Conservation (phyloP, 2,113 vertebrate genomes). For the Paramisgurnus dabryanus region DNA sequence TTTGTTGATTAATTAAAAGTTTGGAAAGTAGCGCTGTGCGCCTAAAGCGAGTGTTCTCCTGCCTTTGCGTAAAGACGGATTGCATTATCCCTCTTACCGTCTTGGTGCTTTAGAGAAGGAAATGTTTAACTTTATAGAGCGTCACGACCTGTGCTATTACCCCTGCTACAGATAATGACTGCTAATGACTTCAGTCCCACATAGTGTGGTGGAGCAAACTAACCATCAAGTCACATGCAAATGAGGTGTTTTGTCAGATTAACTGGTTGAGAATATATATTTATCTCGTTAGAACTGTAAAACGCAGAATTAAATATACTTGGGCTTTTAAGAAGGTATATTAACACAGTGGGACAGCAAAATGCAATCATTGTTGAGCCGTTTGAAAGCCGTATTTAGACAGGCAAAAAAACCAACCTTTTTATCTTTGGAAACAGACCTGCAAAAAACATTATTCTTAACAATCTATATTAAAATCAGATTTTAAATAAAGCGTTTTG, state of each 20-base stretch:
- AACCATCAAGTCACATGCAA: constrained; percentile 2
- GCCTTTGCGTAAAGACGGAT: not conserved
- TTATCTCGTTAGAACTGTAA: not conserved
- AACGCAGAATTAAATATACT: too few species aligned
- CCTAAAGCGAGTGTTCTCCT: not conserved
- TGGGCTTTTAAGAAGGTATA: too few species aligned
- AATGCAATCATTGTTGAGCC: too few species aligned
- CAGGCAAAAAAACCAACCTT: too few species aligned
- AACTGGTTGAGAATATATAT: constrained; percentile 22
- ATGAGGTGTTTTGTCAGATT: constrained; percentile 31
- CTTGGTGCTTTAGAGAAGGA: not conserved
- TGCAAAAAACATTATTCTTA: too few species aligned
- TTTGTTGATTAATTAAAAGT: constrained; percentile 24
- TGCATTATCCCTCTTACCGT: not conserved
- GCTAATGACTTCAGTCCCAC: not conserved
- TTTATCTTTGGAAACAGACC: too few species aligned
- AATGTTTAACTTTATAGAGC: not conserved
- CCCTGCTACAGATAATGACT: constrained; percentile 10
- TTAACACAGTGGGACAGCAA: too few species aligned
- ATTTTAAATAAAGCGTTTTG: too few species aligned
- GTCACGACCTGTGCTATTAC: not conserved
- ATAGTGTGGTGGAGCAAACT: constrained; percentile 21
- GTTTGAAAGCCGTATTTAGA: too few species aligned
- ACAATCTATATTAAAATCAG: too few species aligned
- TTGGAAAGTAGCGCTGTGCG: not conserved